These are phyloP conservation scores for Ptilonorhynchus violaceus DNA, from an alignment of 2,113 vertebrate genomes.

Conservation along the genomic window DNA sequence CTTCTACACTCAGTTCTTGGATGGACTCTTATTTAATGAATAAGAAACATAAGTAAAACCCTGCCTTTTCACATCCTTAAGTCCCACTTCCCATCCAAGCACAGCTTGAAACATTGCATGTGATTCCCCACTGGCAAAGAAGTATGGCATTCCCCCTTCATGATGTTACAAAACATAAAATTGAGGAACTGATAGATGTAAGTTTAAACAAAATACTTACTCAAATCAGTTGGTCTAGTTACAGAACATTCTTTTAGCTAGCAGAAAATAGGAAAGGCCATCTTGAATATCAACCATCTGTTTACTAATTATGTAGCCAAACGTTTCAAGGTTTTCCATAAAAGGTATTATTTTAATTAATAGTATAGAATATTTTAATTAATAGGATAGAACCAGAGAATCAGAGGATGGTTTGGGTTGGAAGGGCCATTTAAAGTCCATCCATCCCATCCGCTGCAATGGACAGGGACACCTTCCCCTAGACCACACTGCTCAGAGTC, in stretches of 20 bases:
- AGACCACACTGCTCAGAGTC: background rate
- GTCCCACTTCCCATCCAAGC: background rate
- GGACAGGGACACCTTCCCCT: accelerated
- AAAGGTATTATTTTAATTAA: background rate
- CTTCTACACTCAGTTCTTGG: background rate
- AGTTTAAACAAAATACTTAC: background rate
- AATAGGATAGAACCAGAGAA: background rate
- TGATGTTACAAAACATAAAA: background rate
- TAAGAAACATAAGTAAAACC: background rate
- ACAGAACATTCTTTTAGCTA: background rate
- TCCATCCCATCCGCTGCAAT: background rate
- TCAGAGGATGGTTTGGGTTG: background rate
- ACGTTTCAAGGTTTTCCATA: background rate
- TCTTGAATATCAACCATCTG: background rate
- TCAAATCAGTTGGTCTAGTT: background rate
- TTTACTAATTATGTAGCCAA: background rate
- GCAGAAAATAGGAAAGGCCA: background rate
- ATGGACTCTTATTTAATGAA: background rate
- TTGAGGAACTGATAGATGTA: background rate
- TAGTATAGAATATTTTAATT: background rate
- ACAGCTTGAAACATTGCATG: background rate
- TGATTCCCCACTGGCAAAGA: background rate
- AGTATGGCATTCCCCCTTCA: background rate
- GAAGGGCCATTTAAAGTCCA: background rate
- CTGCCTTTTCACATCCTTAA: background rate